Evolutionary conservation across 2,888 invertebrate species (phyloP).

Genomic region (Pilophorus perplexus): DNA sequence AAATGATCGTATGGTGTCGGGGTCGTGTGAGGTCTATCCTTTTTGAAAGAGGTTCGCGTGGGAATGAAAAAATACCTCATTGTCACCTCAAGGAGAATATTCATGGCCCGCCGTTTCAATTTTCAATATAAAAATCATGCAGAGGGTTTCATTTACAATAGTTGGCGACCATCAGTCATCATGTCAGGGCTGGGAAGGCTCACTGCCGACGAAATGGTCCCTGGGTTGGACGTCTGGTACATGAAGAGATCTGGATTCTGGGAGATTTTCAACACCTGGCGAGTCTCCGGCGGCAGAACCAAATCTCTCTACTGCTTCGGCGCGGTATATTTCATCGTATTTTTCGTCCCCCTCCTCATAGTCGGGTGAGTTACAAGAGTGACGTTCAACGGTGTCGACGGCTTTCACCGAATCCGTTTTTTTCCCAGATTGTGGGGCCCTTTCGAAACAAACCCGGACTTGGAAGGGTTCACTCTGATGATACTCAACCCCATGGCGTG

Average conservation of each 20-base stretch:
- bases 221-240: conserved; percentile 17
- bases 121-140: too few relatives aligned
- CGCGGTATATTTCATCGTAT: too few relatives aligned
- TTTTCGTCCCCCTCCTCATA: too few relatives aligned
- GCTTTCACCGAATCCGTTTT: too few relatives aligned
- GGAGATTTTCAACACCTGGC: conserved; percentile 23
- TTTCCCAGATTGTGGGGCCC: neutral
- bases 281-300: conserved; percentile 3
- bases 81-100: neutral
- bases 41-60: too few relatives aligned
- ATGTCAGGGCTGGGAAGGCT: conserved; percentile 10
- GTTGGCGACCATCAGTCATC: too few relatives aligned
- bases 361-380: neutral
- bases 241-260: conserved; percentile 16
- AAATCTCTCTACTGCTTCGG: neutral
- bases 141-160: too few relatives aligned
- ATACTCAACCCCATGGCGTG: conserved; percentile 10
- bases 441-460: neutral
- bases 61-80: too few relatives aligned
- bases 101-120: neutral
- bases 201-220: conserved; percentile 7
- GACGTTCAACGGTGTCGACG: neutral
- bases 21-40: too few relatives aligned
- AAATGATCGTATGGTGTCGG: too few relatives aligned
- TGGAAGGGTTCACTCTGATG: neutral